Base-by-base conservation (phyloP, 2,113 vertebrate species). In the Tragelaphus scriptus region DNA sequence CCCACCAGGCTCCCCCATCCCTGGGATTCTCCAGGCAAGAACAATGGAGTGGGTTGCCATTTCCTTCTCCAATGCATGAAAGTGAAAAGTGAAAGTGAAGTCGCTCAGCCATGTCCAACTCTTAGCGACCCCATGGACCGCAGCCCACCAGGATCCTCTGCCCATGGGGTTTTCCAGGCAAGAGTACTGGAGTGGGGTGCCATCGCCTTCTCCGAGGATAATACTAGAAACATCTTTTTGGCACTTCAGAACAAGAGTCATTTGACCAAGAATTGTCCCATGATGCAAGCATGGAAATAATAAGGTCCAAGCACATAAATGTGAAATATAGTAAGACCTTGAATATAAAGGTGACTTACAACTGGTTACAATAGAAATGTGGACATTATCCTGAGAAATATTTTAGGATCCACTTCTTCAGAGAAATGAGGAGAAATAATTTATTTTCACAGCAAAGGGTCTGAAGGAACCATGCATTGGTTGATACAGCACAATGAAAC, bases 221-320 rank as follows among this genome's bases (percentile, higher is more conserved):
- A 81, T n/a, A 51, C 68, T 85, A 40, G 79, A 91, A 96, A 97
- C 92, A 94, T 95, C 95, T 94, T 97, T 75, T 88, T 91, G 90
- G 94, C 85, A 85, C 75, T 75, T 85, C 63, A 71, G 59, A 97
- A 71, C 61, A 90, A 8, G 25, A 96, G 23, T 92, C 94, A 98
- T 82, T 82, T 92, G 94, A 93, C 82, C 21, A 86, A 96, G 40
- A 91, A 65, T 55, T 55, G 58, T 51, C 79, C 79, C 63, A 91
- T 87, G 56, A 94, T 68, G 92, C n/a, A 61, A 25, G 16, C 21
- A 3, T 26, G 71, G 30, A 88, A 75, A 75, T 32, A 81, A 40
- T 19, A 91, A 88, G 49, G 71, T 75, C 15, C 32, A 89, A 17
- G 47, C 26, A 79, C 28, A 58, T 25, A 59, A 94, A 26, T 23